phyloP scores from a whole-genome alignment of 1,140 invertebrate genomes.

The Calosoma granatense region DNA sequence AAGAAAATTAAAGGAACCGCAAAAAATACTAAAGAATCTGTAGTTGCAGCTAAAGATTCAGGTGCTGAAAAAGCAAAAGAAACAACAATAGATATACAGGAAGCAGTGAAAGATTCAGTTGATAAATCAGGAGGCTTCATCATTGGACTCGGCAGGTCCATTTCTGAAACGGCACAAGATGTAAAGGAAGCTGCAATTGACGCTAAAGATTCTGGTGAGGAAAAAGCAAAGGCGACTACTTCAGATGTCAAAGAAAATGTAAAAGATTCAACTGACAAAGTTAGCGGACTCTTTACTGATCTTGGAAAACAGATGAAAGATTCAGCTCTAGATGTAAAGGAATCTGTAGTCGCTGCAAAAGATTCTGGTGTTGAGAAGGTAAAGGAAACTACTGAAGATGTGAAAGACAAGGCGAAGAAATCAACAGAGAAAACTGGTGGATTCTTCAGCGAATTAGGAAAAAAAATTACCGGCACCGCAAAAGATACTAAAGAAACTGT shows the following conservation, averaged over 20 bases:
- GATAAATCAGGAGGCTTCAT: no score
- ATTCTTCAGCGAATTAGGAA: slow-evolving; percentile 16
- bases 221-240: neutral
- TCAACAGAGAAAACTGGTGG: slow-evolving; percentile 11
- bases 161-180: no score
- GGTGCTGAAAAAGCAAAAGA: slow-evolving; percentile 10
- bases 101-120: slow-evolving; percentile 10
- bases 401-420: neutral
- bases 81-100: slow-evolving; percentile 4
- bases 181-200: neutral
- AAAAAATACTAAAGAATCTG: neutral
- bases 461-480: slow-evolving; percentile 14
- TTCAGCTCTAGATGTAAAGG: neutral
- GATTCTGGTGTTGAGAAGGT: neutral
- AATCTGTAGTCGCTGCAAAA: neutral
- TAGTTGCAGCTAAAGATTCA: slow-evolving; percentile 12
- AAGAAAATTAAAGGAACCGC: neutral
- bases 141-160: no score
- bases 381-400: neutral
- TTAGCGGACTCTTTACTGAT: neutral
- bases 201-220: neutral
- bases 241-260: neutral
- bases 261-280: slow-evolving; percentile 7
- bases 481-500: slow-evolving; percentile 10
- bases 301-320: neutral